A percentile compares a stretch with the other conserved stretches of the same genome.
Evolutionary conservation across 2,888 invertebrate genomes (phyloP).

Genomic region (Perithous albicinctus): DNA sequence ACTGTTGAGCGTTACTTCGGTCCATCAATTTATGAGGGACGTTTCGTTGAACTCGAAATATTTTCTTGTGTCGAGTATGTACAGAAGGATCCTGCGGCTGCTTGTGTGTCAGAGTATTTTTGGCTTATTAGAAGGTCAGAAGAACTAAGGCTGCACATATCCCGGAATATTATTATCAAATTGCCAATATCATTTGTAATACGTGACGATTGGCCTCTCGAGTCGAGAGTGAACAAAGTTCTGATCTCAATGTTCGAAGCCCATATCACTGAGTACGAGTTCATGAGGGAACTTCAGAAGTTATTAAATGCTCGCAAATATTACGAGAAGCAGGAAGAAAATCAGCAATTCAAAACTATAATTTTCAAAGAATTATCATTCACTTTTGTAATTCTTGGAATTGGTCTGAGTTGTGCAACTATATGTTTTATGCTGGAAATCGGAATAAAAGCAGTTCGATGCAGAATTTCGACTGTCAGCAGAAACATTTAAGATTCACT

Average conservation of each 20-base stretch:
- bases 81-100: neutral
- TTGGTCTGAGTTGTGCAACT: neutral
- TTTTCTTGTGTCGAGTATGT: slow-evolving; percentile 8
- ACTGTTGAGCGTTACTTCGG: neutral
- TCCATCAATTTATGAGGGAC: neutral
- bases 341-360: neutral
- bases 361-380: neutral
- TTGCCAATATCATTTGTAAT: neutral
- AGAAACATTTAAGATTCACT: too few species aligned
- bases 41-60: neutral
- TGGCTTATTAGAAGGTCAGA: neutral
- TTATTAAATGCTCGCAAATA: too few species aligned
- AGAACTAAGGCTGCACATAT: neutral
- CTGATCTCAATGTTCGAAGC: neutral
- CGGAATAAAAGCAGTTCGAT: too few species aligned
- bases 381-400: neutral
- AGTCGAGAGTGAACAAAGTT: slow-evolving; percentile 2
- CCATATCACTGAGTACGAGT: neutral
- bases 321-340: neutral
- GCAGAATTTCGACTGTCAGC: too few species aligned
- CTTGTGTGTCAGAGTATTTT: neutral
- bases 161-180: neutral
- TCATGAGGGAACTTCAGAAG: neutral
- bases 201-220: slow-evolving; percentile 28
- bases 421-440: neutral